These are phyloP conservation scores for Lymantria dispar DNA, from an alignment of 2,888 invertebrate species.

Conservation along the genomic window DNA sequence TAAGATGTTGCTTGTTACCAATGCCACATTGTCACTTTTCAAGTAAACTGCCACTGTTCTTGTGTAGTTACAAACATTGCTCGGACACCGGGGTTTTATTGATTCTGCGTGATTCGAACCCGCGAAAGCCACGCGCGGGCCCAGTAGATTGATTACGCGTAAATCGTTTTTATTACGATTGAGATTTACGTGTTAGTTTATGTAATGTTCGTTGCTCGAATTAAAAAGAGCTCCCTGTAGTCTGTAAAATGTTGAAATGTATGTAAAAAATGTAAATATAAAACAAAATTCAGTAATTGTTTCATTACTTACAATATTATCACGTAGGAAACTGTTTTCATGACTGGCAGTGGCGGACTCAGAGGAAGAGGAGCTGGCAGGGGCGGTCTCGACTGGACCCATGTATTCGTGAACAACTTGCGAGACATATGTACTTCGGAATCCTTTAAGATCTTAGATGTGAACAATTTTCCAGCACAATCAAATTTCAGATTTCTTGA, in stretches of 20 bases:
- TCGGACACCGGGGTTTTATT: conserved; percentile 76
- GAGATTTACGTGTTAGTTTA: conserved; percentile 82
- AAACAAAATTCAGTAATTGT: conserved; percentile 70
- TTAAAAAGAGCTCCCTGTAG: conserved; percentile 82
- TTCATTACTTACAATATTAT: conserved; percentile 45
- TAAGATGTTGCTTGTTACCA: conserved; percentile 65
- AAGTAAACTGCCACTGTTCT: conserved; percentile 71
- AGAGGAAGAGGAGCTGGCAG: too few species aligned
- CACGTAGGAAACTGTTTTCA: background rate
- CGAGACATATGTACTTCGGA: too few species aligned
- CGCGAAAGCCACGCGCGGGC: conserved; percentile 58
- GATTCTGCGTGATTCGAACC: conserved; percentile 72
- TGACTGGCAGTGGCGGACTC: background rate
- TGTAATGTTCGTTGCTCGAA: conserved; percentile 83
- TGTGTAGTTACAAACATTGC: conserved; percentile 45
- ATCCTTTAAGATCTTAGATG: too few species aligned
- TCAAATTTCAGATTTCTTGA: too few species aligned
- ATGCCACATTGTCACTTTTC: conserved; percentile 52
- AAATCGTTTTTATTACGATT: conserved; percentile 78
- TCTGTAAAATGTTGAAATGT: conserved; percentile 81
- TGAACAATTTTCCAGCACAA: too few species aligned
- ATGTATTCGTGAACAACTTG: too few species aligned
- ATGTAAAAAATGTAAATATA: conserved; percentile 80
- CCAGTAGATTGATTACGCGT: conserved; percentile 72
- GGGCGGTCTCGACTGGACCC: too few species aligned